Evolutionary conservation across 1,140 invertebrate species (phyloP).

Genomic region (Papilio xuthus): DNA sequence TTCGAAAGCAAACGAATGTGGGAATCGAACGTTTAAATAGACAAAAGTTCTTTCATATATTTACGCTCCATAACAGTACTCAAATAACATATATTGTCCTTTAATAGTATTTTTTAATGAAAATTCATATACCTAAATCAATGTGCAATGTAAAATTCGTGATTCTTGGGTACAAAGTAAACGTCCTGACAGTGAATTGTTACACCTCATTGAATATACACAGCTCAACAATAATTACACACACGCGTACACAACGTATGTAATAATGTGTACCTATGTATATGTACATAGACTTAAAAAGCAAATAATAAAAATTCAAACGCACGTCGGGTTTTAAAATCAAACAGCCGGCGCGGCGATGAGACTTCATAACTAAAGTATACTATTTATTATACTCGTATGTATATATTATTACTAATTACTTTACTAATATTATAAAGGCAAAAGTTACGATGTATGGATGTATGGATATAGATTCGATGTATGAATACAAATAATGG

Average conservation of each 20-base stretch:
- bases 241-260: neutral
- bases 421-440: too few relatives aligned
- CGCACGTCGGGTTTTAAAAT: neutral
- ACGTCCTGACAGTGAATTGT: neutral
- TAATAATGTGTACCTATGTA: neutral
- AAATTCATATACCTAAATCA: too few relatives aligned
- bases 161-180: neutral
- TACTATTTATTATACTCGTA: neutral
- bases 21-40: neutral
- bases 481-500: too few relatives aligned
- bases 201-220: neutral
- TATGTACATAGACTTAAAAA: neutral
- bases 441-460: too few relatives aligned
- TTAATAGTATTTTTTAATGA: neutral
- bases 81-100: too few relatives aligned
- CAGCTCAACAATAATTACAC: neutral
- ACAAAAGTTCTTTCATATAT: neutral
- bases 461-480: too few relatives aligned
- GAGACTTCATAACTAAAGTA: neutral
- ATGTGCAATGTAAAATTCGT: neutral
- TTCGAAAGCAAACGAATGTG: constrained; percentile 12
- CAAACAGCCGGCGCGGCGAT: neutral
- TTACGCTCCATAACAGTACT: too few relatives aligned
- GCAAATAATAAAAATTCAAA: neutral
- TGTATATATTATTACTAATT: neutral